Base-by-base conservation (phyloP, 2,888 invertebrate genomes). In the Agrotis exclamationis region DNA sequence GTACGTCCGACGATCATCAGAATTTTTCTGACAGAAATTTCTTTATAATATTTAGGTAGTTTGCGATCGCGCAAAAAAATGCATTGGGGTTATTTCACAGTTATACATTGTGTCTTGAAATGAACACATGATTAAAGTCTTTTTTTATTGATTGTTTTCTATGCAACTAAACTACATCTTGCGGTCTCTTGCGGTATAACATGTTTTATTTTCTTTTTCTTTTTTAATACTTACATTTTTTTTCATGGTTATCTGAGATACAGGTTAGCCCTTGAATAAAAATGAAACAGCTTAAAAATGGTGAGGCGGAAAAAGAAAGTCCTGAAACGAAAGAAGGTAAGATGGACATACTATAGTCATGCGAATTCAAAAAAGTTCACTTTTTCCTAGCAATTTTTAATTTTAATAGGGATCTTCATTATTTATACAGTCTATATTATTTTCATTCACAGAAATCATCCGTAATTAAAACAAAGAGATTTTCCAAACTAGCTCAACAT, bases 261-360 rank as follows among this genome's bases (percentile, higher is more conserved):
- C 74, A 69, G 73, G 45, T 78, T 68, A 63, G 57, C 24, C 39
- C 48, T 73, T 39, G 33, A 75, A 68, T 84, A 85, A 86, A 59
- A 74, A 90, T 88, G 86, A 82, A 67, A 67, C 39, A 20, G 51
- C 16, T 51, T 24, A 70, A 88, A 70, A 72, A 93, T 92, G 92
- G 87, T 89, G 22, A 58, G 63, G 58, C 88, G 72, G 71, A 92
- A 87, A 84, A 91, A 87, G 80, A 90, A 80, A 73, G 58, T 48
- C 69, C 70, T 73, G 63, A 89, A 83, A 74, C 88, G 83, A 78
- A 88, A 86, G 76, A 89, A 87, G 88, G 89, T 89, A 87, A 80
- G 70, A 72, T 62, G 54, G 24, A 39, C 22, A 39, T 4, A 5
- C n/a, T n/a, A n/a, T n/a, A 39, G 39, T 11, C 39, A n/a, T n/a